Evolutionary conservation across 1,140 invertebrate genomes (phyloP).

Genomic region (Drosophila setifemur): DNA sequence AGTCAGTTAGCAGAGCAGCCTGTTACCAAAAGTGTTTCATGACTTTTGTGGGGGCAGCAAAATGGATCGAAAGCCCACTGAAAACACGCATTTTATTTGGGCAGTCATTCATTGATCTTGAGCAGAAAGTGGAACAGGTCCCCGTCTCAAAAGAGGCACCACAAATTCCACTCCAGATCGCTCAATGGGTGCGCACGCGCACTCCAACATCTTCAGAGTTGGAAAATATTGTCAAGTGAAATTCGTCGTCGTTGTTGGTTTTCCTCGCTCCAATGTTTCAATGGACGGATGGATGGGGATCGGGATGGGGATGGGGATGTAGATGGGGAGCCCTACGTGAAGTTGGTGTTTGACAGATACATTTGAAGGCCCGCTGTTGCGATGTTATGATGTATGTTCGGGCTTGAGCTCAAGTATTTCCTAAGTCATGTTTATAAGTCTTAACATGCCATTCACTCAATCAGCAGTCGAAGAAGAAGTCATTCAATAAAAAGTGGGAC

Average conservation of each 20-base stretch:
- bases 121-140: conserved; percentile 64
- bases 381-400: conserved; percentile 44
- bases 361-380: conserved; percentile 44
- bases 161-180: conserved; percentile 69
- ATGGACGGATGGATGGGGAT: conserved; percentile 4
- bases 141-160: conserved; percentile 34
- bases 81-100: conserved; percentile 21
- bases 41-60: conserved; percentile 12
- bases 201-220: conserved; percentile 39
- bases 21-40: conserved; percentile 1
- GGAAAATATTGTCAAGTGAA: conserved; percentile 79
- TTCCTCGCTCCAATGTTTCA: conserved; percentile 25
- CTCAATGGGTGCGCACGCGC: no score
- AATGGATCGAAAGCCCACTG: conserved; percentile 19
- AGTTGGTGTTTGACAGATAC: conserved; percentile 72
- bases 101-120: conserved; percentile 36
- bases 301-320: no score
- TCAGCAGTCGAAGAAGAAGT: conserved; percentile 66
- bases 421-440: conserved; percentile 79
- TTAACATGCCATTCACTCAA: conserved; percentile 79
- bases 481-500: conserved; percentile 80
- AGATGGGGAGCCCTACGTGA: conserved; percentile 9
- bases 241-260: conserved; percentile 50
- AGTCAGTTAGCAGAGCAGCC: no score
- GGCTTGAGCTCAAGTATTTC: conserved; percentile 74